Base-by-base conservation (phyloP, 2,888 invertebrate genomes). In the Apamea monoglypha region DNA sequence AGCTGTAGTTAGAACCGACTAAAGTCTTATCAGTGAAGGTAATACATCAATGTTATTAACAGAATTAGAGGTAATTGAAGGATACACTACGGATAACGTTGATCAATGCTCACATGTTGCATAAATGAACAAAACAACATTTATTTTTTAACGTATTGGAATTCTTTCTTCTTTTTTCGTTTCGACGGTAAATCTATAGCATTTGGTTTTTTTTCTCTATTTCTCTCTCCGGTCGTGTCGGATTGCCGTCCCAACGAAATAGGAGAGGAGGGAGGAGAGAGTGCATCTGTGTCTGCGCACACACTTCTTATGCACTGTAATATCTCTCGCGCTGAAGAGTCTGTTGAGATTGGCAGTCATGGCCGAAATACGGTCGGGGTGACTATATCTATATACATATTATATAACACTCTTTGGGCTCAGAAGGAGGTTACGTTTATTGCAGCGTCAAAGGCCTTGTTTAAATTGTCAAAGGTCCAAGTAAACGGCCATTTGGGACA, bases 21-120 rank as follows among this genome's bases (percentile, higher is more conserved):
- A 71, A 36, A 36, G 18, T 36, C 16, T 78, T 25, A 78, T 53
- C 36, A 69, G 21, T 64, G 8, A 68, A 76, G 72, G 50, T 78
- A 74, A 76, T 74, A 78, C 14, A 80, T 78, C 67, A 72, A 76
- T 66, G 61, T 73, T 69, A 81, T 75, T 77, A 75, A 21, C 50
- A 68, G 64, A 80, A 84, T 87, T 79, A 72, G 12, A 78, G 29
- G 53, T 71, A 79, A 85, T 83, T 74, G 87, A 56, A 25, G 66
- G n/a, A 69, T 44, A 67, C 25, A 16, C 25, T 32, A 36, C 40
- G 25, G 64, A 44, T 21, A 50, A 44, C 18, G 47, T n/a, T 40
- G 36, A 63, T 25, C 50, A 56, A 32, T 59, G 18, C 25, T 47
- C 29, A 61, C 29, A 59, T 59, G 59, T 29, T 29, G 59, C 29